Percentiles rank a stretch among this genome's conserved stretches.
These are phyloP conservation scores for Dreissena rostriformis DNA, from an alignment of 1,140 invertebrate species.

Conservation along the genomic window DNA sequence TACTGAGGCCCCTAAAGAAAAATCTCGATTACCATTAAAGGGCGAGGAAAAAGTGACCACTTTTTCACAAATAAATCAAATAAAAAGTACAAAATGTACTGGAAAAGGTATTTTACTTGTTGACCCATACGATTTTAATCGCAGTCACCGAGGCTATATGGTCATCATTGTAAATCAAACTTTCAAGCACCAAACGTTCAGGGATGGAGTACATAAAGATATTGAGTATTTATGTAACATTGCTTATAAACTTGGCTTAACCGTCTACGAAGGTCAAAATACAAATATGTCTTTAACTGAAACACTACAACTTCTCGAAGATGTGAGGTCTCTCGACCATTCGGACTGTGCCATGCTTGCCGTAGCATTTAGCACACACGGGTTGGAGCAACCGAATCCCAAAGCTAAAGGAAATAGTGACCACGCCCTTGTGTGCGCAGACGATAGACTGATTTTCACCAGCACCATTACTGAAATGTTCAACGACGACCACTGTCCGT, in stretches of 20 bases:
- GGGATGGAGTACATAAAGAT: conserved; percentile 53
- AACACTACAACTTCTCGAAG: background rate
- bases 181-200: conserved; percentile 22
- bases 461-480: conserved; percentile 26
- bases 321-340: conserved; percentile 18
- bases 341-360: conserved; percentile 56
- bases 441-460: conserved; percentile 10
- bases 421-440: background rate
- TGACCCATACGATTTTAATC: conserved; percentile 31
- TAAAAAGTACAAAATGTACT: too few species aligned
- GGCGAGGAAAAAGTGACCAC: too few species aligned
- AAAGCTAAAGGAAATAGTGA: conserved; percentile 26
- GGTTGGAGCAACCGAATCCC: conserved; percentile 14
- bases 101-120: background rate
- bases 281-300: conserved; percentile 6
- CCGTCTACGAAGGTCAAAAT: conserved; percentile 1
- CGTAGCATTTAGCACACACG: conserved; percentile 51
- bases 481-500: conserved; percentile 18
- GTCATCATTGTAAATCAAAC: conserved; percentile 56
- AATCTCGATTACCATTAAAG: too few species aligned
- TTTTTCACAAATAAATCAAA: too few species aligned
- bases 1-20: too few species aligned
- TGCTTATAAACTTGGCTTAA: conserved; percentile 50
- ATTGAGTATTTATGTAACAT: conserved; percentile 14
- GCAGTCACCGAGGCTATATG: conserved; percentile 34